Evolutionary conservation across 64 coral and sea anemone genomes (phyloP), one percentile per base, ranked within the genome.

Genomic region (Porites australiensis): DNA sequence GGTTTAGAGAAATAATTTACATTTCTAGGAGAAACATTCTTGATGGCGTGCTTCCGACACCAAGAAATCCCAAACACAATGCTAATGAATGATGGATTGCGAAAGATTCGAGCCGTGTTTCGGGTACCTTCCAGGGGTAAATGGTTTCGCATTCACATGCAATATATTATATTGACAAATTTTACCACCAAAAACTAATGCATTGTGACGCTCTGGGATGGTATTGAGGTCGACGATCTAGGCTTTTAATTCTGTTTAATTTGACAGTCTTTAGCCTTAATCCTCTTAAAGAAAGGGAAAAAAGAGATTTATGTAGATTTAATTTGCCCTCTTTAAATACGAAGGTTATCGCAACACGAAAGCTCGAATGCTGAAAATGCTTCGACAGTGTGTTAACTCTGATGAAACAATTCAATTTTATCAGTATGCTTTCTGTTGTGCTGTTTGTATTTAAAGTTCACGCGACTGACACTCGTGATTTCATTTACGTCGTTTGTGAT

Each of bases 181-280:
- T 82, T 65, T 64, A 11, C 59, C 58, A 11, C 65, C 62, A 83
- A 83, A 67, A 37, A 37, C 27, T 83, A 45, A 37, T 9, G 45
- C 10, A 19, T 18, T 5, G 5, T 37, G 13, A 63, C 18, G 46
- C 21, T 6, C 19, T 68, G 21, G 20, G 23, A 22, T 44, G 21
- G 13, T 8, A 51, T 52, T 51, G 69, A 18, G 62, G 49, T 13
- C 63, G 47, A 16, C 47, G 63, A 51, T 51, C 63, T 11, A 11
- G 81, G 81, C 51, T 50, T 84, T 68, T 68, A 84, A 46, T 84
- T 84, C 46, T n/a, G 19, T 69, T 84, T 47, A 69, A 68, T 68
- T 76, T 48, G 10, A 76, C 7, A 76, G 73, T 50, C 48, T 76
- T 50, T 57, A 12, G 54, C 7, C 13, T 18, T 68, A 84, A 84